These are phyloP conservation scores for Moxostoma hubbsi DNA, from an alignment of 2,797 vertebrate genomes.

Conservation along the genomic window DNA sequence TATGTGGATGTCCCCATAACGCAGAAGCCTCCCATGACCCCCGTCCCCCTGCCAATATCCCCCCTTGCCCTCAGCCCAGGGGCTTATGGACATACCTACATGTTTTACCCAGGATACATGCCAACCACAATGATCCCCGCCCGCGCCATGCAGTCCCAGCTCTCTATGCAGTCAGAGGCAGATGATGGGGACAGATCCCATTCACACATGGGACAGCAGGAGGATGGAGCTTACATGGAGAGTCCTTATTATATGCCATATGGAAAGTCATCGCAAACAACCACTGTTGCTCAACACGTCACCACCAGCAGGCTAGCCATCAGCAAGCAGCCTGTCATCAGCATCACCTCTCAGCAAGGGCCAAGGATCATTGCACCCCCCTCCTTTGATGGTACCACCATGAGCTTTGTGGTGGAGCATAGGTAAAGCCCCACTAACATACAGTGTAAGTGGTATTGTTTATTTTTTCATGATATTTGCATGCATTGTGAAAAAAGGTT, in stretches of 20 bases:
- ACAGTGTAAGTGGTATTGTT: slow-evolving; percentile 60
- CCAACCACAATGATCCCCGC: slow-evolving; percentile 77
- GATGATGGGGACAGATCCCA: slow-evolving; percentile 65
- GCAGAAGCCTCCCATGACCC: slow-evolving; percentile 67
- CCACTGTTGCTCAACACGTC: slow-evolving; percentile 61
- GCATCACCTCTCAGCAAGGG: slow-evolving; percentile 90
- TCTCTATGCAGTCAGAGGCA: slow-evolving; percentile 67
- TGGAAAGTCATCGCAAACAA: slow-evolving; percentile 67
- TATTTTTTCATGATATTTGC: background rate
- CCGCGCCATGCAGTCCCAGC: slow-evolving; percentile 69
- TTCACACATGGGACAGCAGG: slow-evolving; percentile 60
- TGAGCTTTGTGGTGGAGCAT: slow-evolving; percentile 98
- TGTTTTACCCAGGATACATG: slow-evolving; percentile 90
- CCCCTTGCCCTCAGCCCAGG: slow-evolving; percentile 85
- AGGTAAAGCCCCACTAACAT: slow-evolving; percentile 71
- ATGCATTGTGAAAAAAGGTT: background rate
- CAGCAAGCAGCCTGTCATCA: slow-evolving; percentile 87
- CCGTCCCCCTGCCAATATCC: slow-evolving; percentile 74
- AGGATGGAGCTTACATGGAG: slow-evolving; percentile 79
- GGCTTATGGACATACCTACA: slow-evolving; percentile 86
- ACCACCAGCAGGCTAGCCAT: slow-evolving; percentile 49
- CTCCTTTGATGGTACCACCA: slow-evolving; percentile 94
- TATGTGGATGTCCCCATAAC: slow-evolving; percentile 93
- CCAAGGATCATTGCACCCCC: slow-evolving; percentile 91
- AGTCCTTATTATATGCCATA: slow-evolving; percentile 89